Conservation (phyloP, 2,113 vertebrate genomes). For the Oceanodroma tethys region DNA sequence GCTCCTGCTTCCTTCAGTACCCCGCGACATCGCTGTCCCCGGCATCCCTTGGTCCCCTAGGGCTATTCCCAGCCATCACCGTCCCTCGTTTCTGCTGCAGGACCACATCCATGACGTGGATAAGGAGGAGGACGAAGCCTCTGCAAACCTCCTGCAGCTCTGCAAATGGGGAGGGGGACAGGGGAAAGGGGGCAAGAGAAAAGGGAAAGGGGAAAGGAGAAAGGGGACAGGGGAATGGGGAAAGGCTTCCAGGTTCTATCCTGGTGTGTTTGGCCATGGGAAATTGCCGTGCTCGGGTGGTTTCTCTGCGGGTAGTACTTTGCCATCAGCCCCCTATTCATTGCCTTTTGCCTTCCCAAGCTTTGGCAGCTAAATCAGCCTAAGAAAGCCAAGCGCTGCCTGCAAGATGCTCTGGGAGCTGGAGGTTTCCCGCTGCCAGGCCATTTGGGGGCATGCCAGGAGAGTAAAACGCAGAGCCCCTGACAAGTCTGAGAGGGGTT, state of each 20-base stretch:
- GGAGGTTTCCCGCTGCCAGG: accelerated
- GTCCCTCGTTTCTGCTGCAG: not conserved
- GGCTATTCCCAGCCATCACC: not conserved
- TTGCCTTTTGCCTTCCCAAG: not conserved
- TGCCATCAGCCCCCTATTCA: not conserved
- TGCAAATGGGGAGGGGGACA: accelerated
- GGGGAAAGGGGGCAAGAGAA: not conserved
- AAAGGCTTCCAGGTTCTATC: not conserved
- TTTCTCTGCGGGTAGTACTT: not conserved
- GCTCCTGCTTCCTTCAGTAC: not conserved
- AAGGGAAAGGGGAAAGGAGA: not conserved
- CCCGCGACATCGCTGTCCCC: accelerated
- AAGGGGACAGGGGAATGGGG: not conserved
- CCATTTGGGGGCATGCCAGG: accelerated
- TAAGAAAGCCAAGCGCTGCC: not conserved
- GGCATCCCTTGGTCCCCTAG: not conserved
- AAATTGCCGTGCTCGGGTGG: accelerated
- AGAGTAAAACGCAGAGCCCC: not conserved
- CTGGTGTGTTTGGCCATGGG: not conserved
- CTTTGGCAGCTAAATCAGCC: not conserved
- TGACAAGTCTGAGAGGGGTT: not conserved
- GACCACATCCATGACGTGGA: accelerated
- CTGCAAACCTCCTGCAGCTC: not conserved
- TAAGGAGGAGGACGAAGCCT: not conserved
- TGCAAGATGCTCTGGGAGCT: not conserved